Base-by-base conservation (phyloP, 2,888 invertebrate genomes). In the Pseudeuparius sepicola region DNA sequence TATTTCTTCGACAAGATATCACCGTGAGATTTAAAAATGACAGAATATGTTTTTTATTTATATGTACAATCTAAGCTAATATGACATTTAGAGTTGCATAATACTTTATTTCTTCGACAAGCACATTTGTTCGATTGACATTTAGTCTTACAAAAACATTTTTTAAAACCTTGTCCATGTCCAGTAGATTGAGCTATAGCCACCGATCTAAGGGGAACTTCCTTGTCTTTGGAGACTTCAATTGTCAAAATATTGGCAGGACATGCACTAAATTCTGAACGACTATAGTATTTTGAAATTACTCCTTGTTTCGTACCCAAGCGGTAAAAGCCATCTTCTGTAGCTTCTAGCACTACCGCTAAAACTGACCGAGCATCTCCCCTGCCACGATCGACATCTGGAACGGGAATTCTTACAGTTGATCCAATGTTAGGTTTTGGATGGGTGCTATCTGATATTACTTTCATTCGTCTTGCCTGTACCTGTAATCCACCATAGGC, bases 331-430 rank as follows among this genome's bases (percentile, higher is more conserved):
- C 40, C 39, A 37, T 43, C 43, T 30, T 43, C 44, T 27, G 44
- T 39, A 23, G 26, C 31, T 24, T 42, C 39, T 34, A 46, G 37
- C 26, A 44, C 42, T 30, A 42, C 39, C 14, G 38, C 40, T 33
- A 47, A 39, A 40, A 47, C 36, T 17, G 34, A 40, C 24, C 42
- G 24, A 39, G 43, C 39, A 45, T 41, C 41, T 31, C 34, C 41
- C 29, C 33, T 31, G 11, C 39, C 43, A 25, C 41, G 30, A 40
- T 44, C 44, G 30, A 41, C n/a, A 31, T 44, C 41, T 33, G 42
- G 36, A 35, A 44, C 37, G 7, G 42, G 40, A 41, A 37, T 40
- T 30, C 39, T 25, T 11, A 41, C 36, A 34, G 36, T 43, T 36
- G 35, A 38, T 37, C 37, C 43, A 31, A 43, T 35, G 4, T 27